Evolutionary conservation across 2,888 invertebrate genomes (phyloP).

Genomic region (Eupithecia vulgata): DNA sequence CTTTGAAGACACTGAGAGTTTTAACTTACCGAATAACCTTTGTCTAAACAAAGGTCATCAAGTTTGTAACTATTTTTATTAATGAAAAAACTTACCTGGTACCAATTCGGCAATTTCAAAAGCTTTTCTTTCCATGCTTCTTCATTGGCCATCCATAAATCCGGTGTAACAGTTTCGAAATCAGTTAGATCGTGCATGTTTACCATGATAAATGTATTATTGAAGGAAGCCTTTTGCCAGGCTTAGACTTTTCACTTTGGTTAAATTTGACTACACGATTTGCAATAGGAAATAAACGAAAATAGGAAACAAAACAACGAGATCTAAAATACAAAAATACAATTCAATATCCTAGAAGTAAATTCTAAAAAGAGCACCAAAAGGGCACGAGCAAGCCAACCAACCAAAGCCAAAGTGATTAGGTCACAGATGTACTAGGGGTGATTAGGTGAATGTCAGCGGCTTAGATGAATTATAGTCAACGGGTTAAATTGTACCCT

Average conservation of each 20-base stretch:
- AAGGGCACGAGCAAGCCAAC: too few species aligned
- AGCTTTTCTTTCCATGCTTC: conserved; percentile 72
- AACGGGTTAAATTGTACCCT: too few species aligned
- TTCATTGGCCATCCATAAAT: conserved; percentile 81
- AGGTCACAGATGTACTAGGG: too few species aligned
- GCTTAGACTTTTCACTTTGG: not conserved
- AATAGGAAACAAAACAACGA: not conserved
- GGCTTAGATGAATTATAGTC: too few species aligned
- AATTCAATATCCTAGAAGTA: too few species aligned
- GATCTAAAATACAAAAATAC: not conserved
- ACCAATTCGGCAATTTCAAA: conserved; percentile 68
- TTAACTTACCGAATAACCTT: not conserved
- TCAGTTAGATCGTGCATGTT: conserved; percentile 68
- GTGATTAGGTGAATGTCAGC: too few species aligned
- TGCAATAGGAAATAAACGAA: not conserved
- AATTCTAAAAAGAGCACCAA: too few species aligned
- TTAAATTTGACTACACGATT: not conserved
- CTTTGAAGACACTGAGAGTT: not conserved
- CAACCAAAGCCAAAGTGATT: too few species aligned
- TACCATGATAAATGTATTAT: conserved; percentile 10
- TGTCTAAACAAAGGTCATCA: conserved; percentile 72
- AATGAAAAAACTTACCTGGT: conserved; percentile 56
- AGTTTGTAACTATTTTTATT: conserved; percentile 1
- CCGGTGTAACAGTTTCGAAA: conserved; percentile 74
- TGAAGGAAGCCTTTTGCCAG: not conserved